A percentile compares a stretch with the other conserved stretches of the same genome.
Conservation (phyloP, 2,888 invertebrate species). For the Chrysodeixis includens region DNA sequence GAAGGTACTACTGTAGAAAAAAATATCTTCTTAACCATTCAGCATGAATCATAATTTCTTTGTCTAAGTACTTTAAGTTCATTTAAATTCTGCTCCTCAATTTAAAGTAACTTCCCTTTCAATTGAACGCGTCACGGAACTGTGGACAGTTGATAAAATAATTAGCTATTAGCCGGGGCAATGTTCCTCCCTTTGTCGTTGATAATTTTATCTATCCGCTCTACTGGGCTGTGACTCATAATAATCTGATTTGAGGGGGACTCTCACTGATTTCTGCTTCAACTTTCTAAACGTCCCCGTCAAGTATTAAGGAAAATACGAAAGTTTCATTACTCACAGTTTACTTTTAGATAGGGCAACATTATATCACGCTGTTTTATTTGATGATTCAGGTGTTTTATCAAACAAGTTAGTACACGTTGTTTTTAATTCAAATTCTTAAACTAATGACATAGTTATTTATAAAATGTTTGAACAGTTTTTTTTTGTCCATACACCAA, state of each 20-base stretch:
- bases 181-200: conserved; percentile 77
- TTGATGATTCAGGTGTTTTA: conserved; percentile 7
- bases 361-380: conserved; percentile 16
- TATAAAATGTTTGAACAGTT: background rate
- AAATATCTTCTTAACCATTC: background rate
- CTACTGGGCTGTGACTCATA: conserved; percentile 78
- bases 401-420: background rate
- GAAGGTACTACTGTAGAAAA: no score
- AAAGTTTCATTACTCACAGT: conserved; percentile 33
- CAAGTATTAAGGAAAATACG: conserved; percentile 46
- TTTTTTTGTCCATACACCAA: background rate
- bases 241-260: conserved; percentile 77
- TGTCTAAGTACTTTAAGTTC: conserved; percentile 9
- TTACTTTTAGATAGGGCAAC: conserved; percentile 10
- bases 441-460: background rate
- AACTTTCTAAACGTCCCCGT: conserved; percentile 45
- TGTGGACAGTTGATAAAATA: conserved; percentile 74
- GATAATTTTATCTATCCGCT: conserved; percentile 85
- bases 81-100: conserved; percentile 37
- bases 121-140: conserved; percentile 64
- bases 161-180: conserved; percentile 71
- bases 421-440: background rate
- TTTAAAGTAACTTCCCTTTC: conserved; percentile 51
- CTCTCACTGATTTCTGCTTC: conserved; percentile 56
- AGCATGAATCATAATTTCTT: background rate